Evolutionary conservation across 2,797 vertebrate species (phyloP).

Genomic region (Helarctos malayanus): DNA sequence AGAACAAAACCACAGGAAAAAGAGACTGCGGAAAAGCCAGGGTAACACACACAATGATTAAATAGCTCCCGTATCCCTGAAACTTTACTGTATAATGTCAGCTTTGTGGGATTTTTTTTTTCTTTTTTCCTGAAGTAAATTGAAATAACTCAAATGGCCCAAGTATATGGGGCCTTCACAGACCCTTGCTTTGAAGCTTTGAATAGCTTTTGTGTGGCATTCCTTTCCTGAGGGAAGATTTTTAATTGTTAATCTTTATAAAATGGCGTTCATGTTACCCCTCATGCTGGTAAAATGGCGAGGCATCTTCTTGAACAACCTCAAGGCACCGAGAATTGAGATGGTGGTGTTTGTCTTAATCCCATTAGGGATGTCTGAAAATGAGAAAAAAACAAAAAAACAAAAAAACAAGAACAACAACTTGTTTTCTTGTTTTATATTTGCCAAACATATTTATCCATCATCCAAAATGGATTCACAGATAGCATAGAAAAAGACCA

Average conservation of each 20-base stretch:
- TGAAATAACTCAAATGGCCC: slow-evolving; percentile 77
- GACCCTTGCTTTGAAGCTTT: slow-evolving; percentile 72
- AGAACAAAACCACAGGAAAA: slow-evolving; percentile 82
- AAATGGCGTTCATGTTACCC: background rate
- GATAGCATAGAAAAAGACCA: background rate
- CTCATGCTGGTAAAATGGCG: background rate
- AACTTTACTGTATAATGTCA: slow-evolving; percentile 76
- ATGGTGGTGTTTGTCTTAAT: background rate
- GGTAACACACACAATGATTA: slow-evolving; percentile 80
- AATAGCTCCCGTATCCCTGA: slow-evolving; percentile 70
- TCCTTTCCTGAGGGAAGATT: background rate
- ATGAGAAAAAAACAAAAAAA: background rate
- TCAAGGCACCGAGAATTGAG: background rate
- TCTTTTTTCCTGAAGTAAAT: slow-evolving; percentile 70
- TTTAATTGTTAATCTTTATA: slow-evolving; percentile 69
- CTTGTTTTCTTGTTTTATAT: background rate
- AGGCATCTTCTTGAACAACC: background rate
- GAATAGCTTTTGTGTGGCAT: slow-evolving; percentile 65
- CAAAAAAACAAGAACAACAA: background rate
- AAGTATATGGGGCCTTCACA: slow-evolving; percentile 49
- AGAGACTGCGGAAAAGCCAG: slow-evolving; percentile 78
- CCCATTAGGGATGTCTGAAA: background rate
- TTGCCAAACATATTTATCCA: background rate
- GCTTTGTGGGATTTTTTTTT: slow-evolving; percentile 70
- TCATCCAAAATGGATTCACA: background rate